Conservation (phyloP, 2,113 vertebrate genomes). For the Petromus typicus region DNA sequence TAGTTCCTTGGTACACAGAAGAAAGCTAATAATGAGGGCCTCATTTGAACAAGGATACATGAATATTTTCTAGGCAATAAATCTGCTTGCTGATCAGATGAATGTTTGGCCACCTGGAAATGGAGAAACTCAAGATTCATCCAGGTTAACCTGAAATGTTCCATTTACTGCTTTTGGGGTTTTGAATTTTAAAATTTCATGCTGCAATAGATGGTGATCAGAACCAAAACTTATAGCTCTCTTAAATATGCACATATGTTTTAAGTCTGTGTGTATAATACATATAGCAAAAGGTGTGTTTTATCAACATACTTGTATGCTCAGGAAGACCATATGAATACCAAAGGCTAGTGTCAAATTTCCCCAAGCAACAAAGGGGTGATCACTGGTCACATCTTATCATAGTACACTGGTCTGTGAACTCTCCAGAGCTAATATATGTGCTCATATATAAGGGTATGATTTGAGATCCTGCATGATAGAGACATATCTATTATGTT, state of each 20-base stretch:
- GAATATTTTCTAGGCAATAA: constrained; percentile 42
- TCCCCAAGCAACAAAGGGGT: not conserved
- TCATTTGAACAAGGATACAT: constrained; percentile 34
- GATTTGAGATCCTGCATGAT: not conserved
- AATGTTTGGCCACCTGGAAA: not conserved
- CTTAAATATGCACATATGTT: not conserved
- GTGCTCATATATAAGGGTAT: not conserved
- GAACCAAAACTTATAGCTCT: not conserved
- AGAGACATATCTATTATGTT: not conserved
- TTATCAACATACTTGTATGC: not conserved
- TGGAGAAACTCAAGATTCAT: constrained; percentile 30
- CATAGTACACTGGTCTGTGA: not conserved
- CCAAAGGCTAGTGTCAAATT: not conserved
- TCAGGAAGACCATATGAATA: not conserved
- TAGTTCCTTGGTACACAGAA: constrained; percentile 7
- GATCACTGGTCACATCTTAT: not conserved
- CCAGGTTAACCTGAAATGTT: not conserved
- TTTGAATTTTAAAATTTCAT: constrained; percentile 40
- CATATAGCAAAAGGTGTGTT: not conserved
- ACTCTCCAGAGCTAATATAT: not conserved
- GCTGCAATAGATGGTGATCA: not conserved
- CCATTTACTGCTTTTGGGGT: not conserved
- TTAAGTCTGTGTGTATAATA: not conserved
- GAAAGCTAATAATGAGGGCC: not conserved
- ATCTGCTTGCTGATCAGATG: constrained; percentile 35